Evolutionary conservation across 1,140 invertebrate species (phyloP).

Genomic region (Heterodera carotae): DNA sequence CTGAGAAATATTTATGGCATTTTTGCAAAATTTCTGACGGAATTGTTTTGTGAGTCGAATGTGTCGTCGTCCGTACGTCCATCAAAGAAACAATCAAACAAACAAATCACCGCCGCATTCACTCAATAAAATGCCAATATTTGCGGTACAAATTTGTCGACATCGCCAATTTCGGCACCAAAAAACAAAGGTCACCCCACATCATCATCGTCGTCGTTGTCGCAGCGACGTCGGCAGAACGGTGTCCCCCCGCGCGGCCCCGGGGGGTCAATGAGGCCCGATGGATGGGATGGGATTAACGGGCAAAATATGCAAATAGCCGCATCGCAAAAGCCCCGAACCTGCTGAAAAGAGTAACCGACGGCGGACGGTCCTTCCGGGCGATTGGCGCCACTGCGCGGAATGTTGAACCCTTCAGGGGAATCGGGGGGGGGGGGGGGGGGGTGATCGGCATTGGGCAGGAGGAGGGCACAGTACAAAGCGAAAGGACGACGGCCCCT

Average conservation of each 20-base stretch:
- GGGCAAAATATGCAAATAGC: constrained; percentile 6
- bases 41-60: too few species aligned
- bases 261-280: background rate
- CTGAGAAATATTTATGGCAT: background rate
- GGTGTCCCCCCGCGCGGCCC: background rate
- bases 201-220: background rate
- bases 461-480: background rate
- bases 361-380: constrained; percentile 8
- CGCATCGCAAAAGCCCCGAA: background rate
- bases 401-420: background rate
- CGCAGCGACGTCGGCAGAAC: too few species aligned
- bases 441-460: constrained; percentile 1
- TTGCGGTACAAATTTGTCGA: constrained; percentile 6
- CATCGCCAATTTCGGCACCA: background rate
- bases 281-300: constrained; percentile 6
- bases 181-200: background rate
- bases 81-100: background rate
- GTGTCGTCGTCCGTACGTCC: too few species aligned
- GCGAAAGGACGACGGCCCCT: background rate
- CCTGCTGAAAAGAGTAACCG: background rate
- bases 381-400: constrained; percentile 11
- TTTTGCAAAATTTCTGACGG: background rate
- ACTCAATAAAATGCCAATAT: background rate
- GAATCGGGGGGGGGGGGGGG: too few species aligned
- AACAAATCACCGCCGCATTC: background rate